phyloP scores from a whole-genome alignment of 2,113 vertebrate species.

The Rissa tridactyla region DNA sequence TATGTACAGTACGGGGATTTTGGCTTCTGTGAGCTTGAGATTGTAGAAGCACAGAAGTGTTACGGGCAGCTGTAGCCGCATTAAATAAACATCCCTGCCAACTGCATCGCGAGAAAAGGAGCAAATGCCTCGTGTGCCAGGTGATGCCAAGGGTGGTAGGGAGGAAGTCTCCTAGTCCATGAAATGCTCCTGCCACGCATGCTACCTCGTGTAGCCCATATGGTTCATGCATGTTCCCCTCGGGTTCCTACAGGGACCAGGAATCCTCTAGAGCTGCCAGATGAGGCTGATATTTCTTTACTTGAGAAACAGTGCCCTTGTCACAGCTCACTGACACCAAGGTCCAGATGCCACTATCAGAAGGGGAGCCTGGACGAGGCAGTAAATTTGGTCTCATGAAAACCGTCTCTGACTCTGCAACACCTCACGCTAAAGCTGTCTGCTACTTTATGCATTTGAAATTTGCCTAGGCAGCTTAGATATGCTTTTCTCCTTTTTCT shows the following conservation, averaged over 20 bases:
- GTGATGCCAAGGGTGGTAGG: background rate
- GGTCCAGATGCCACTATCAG: background rate
- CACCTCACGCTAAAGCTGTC: background rate
- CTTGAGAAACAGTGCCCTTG: background rate
- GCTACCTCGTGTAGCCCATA: no score
- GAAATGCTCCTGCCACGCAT: background rate
- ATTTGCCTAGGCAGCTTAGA: background rate
- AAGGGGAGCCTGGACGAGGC: background rate
- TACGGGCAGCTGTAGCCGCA: background rate
- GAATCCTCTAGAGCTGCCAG: background rate
- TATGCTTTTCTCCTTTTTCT: background rate
- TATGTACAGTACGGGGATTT: background rate
- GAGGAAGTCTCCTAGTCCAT: background rate
- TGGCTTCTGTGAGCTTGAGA: background rate
- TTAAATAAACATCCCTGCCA: background rate
- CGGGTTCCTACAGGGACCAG: background rate
- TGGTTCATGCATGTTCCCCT: background rate
- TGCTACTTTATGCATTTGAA: background rate
- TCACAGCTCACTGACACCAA: background rate
- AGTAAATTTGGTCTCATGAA: background rate
- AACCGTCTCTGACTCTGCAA: background rate
- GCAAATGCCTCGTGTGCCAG: background rate
- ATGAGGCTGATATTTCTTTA: background rate
- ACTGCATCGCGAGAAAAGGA: background rate
- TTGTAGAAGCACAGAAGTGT: background rate